A percentile compares a stretch with the other conserved stretches of the same genome.
These are phyloP conservation scores for Atherinosoma microstoma DNA, from an alignment of 2,797 vertebrate species.

Conservation along the genomic window DNA sequence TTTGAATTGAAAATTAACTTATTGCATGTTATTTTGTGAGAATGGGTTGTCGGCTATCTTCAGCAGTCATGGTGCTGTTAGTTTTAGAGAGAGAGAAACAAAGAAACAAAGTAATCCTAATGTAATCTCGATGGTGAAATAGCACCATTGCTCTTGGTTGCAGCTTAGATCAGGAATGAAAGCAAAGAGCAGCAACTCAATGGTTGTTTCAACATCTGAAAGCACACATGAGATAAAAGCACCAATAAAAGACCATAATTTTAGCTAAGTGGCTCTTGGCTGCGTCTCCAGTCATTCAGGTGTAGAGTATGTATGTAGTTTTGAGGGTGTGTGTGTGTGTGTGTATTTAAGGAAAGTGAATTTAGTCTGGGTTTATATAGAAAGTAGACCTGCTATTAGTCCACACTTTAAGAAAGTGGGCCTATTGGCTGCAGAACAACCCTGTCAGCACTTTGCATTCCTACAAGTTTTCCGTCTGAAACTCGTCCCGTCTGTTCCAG, in stretches of 20 bases:
- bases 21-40: not conserved
- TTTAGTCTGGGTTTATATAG: conserved; percentile 79
- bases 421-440: conserved; percentile 49
- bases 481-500: conserved; percentile 26
- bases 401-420: conserved; percentile 53
- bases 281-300: conserved; percentile 59
- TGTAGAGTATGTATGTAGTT: conserved; percentile 63
- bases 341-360: conserved; percentile 67
- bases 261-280: conserved; percentile 67
- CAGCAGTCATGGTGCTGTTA: not conserved
- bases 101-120: conserved; percentile 7
- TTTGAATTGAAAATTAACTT: not conserved
- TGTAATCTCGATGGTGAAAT: conserved; percentile 34
- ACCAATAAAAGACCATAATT: conserved; percentile 78
- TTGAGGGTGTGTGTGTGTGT: conserved; percentile 28
- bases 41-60: not conserved
- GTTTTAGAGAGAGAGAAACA: not conserved
- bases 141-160: conserved; percentile 5
- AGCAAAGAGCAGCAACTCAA: conserved; percentile 15
- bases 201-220: conserved; percentile 62
- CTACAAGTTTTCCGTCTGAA: conserved; percentile 33
- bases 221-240: conserved; percentile 65
- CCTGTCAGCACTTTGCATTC: conserved; percentile 62
- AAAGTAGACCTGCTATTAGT: conserved; percentile 80
- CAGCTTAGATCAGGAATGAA: conserved; percentile 13